Evolutionary conservation across 2,888 invertebrate genomes (phyloP).

Genomic region (Erebia palarica): DNA sequence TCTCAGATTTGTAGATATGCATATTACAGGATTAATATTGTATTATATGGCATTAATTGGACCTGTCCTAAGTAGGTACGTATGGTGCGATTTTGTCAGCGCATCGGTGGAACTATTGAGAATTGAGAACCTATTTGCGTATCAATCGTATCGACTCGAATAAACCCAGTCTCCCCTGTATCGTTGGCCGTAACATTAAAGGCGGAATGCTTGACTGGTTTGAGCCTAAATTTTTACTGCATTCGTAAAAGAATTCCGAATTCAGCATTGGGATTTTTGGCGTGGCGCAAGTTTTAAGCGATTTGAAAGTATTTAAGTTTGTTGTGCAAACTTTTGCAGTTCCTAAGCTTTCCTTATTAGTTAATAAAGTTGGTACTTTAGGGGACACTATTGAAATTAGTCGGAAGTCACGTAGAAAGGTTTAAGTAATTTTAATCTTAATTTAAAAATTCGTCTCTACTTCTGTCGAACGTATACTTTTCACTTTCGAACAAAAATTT

Average conservation of each 20-base stretch:
- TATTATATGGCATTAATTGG: too few relatives aligned
- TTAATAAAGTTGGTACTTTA: too few relatives aligned
- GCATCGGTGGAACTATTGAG: conserved; percentile 8
- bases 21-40: too few relatives aligned
- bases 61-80: neutral
- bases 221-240: conserved; percentile 79
- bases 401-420: too few relatives aligned
- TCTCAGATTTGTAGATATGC: too few relatives aligned
- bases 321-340: too few relatives aligned
- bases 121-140: conserved; percentile 61
- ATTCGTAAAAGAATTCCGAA: conserved; percentile 78
- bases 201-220: conserved; percentile 69
- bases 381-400: too few relatives aligned
- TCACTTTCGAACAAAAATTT: too few relatives aligned
- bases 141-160: conserved; percentile 57
- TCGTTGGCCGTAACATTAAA: conserved; percentile 71
- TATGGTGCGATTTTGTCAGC: conserved; percentile 5
- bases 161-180: conserved; percentile 63
- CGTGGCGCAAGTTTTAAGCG: conserved; percentile 44
- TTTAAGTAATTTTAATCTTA: too few relatives aligned
- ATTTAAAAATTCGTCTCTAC: too few relatives aligned
- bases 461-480: too few relatives aligned
- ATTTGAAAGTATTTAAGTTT: neutral
- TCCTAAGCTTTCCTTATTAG: too few relatives aligned
- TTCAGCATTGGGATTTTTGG: conserved; percentile 68